Conservation (phyloP, 2,113 vertebrate genomes). For the Zootoca vivipara region DNA sequence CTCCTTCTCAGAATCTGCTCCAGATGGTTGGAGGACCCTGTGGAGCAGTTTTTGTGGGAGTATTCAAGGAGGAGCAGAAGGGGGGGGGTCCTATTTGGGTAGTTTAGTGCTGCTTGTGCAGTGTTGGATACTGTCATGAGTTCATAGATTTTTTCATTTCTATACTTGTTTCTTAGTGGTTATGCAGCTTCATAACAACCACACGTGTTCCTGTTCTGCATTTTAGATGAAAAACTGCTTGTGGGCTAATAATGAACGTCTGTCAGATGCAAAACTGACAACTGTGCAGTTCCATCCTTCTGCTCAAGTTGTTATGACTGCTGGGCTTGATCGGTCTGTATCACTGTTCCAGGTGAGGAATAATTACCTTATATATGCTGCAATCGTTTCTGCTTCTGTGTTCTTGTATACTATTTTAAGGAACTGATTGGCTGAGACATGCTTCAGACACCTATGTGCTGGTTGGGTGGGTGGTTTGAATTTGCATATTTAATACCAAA, state of each 20-base stretch:
- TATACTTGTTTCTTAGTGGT: background rate
- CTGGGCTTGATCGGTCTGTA: conserved; percentile 84
- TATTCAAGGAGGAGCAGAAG: background rate
- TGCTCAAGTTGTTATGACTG: conserved; percentile 92
- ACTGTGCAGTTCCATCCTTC: conserved; percentile 92
- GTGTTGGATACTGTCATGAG: background rate
- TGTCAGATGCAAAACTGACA: conserved; percentile 75
- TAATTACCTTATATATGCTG: background rate
- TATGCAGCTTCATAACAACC: background rate
- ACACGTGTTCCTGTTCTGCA: background rate
- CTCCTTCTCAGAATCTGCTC: no score
- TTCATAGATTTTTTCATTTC: background rate
- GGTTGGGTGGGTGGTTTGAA: background rate
- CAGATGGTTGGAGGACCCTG: no score
- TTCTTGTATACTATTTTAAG: background rate
- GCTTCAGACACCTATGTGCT: background rate
- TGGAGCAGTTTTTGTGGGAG: background rate
- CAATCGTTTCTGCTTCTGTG: background rate
- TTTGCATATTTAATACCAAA: background rate
- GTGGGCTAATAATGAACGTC: conserved; percentile 84
- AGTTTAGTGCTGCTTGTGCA: background rate
- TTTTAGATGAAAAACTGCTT: conserved; percentile 86
- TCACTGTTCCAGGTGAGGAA: conserved; percentile 91
- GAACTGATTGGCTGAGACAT: background rate
- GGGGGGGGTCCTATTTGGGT: background rate